A percentile compares a stretch with the other conserved stretches of the same genome.
phyloP scores from a whole-genome alignment of 1,140 invertebrate genomes.

The Conus ventricosus region DNA sequence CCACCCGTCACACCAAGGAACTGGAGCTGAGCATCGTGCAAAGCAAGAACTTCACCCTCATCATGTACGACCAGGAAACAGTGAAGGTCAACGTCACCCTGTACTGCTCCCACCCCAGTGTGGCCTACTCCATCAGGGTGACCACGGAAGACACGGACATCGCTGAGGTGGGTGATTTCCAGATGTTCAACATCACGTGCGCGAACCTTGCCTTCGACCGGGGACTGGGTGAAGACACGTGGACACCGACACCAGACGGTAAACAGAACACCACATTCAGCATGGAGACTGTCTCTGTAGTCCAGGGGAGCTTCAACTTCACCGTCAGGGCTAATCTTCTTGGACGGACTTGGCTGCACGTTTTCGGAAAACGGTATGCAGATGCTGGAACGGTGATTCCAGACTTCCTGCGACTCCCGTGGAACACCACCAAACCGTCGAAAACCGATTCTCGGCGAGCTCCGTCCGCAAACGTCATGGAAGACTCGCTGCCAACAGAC shows the following conservation, averaged over 20 bases:
- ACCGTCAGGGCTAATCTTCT: conserved; percentile 14
- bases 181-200: conserved; percentile 10
- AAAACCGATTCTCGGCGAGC: neutral
- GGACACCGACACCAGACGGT: neutral
- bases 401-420: conserved; percentile 7
- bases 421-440: neutral
- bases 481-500: neutral
- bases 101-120: conserved; percentile 24
- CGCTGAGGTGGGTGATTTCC: neutral
- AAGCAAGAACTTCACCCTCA: neutral
- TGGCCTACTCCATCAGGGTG: conserved; percentile 6
- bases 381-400: neutral
- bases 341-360: conserved; percentile 35
- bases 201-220: neutral
- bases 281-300: neutral
- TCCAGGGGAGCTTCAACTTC: conserved; percentile 31
- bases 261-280: neutral
- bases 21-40: neutral
- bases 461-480: neutral
- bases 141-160: neutral
- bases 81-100: conserved; percentile 10
- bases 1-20: neutral
- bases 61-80: neutral
- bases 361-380: neutral
- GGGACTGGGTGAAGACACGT: neutral